Evolutionary conservation across 1,140 invertebrate species (phyloP).

Genomic region (Episyrphus balteatus): DNA sequence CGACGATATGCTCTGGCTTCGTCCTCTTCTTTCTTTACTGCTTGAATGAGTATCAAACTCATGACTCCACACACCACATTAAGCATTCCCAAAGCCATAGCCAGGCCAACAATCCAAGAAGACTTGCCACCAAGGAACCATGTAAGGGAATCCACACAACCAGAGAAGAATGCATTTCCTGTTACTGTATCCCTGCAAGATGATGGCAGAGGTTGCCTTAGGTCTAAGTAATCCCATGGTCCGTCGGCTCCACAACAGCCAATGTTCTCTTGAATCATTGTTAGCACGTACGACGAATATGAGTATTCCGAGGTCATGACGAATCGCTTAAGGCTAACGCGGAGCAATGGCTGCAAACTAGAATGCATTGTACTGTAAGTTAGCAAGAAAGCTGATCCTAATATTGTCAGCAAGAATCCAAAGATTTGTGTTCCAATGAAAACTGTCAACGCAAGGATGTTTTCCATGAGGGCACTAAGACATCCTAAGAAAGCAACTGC

Average conservation of each 20-base stretch:
- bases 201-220: conserved; percentile 63
- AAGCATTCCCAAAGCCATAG: conserved; percentile 58
- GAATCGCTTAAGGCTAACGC: conserved; percentile 53
- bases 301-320: conserved; percentile 50
- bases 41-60: conserved; percentile 54
- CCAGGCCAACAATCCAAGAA: conserved; percentile 71
- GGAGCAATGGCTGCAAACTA: conserved; percentile 60
- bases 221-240: conserved; percentile 62
- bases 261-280: conserved; percentile 76
- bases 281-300: conserved; percentile 52
- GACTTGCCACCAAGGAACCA: conserved; percentile 73
- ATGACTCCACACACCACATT: conserved; percentile 59
- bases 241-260: conserved; percentile 78
- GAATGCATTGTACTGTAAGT: conserved; percentile 70
- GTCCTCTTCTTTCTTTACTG: conserved; percentile 59
- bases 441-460: conserved; percentile 44
- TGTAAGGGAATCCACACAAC: conserved; percentile 73
- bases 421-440: conserved; percentile 57
- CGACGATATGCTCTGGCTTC: conserved; percentile 41
- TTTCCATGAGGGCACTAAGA: conserved; percentile 58
- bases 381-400: conserved; percentile 64
- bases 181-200: conserved; percentile 77
- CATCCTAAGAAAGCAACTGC: conserved; percentile 64
- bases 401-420: conserved; percentile 56
- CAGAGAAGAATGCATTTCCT: conserved; percentile 77